These are phyloP conservation scores for Sebastes iracundus DNA, from an alignment of 2,797 vertebrate species.

Conservation along the genomic window DNA sequence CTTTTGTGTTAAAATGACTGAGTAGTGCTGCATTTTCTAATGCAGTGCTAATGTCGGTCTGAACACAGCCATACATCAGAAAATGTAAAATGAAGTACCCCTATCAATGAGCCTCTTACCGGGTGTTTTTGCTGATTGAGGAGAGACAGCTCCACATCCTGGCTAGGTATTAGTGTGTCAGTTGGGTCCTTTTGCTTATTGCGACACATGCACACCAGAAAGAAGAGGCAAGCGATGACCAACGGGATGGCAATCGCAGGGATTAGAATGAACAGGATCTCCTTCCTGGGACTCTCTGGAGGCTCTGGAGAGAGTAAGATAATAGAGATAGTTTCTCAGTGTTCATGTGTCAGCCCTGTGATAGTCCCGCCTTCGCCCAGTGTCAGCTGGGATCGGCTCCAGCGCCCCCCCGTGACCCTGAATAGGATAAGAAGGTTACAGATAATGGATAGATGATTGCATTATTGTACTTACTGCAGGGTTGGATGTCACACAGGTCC, in stretches of 20 bases:
- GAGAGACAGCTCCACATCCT: conserved; percentile 94
- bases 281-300: conserved; percentile 90
- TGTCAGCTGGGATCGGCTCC: too few relatives aligned
- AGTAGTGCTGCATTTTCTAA: background rate
- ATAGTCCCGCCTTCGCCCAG: background rate
- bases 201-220: conserved; percentile 95
- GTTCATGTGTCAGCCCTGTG: background rate
- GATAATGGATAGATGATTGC: background rate
- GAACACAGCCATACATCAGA: background rate
- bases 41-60: background rate
- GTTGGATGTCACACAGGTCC: conserved; percentile 93
- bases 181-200: conserved; percentile 92
- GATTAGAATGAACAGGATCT: conserved; percentile 95
- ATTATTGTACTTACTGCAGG: conserved; percentile 90
- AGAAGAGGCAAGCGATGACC: conserved; percentile 95
- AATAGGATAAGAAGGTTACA: too few relatives aligned
- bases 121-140: conserved; percentile 92
- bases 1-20: background rate
- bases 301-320: conserved; percentile 77
- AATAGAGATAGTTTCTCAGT: background rate
- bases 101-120: conserved; percentile 59
- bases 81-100: background rate
- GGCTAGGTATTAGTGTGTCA: conserved; percentile 87
- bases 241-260: conserved; percentile 94
- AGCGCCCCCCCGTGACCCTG: too few relatives aligned